Percentiles rank a stretch among this genome's conserved stretches.
These are phyloP conservation scores for Lithosia quadra DNA, from an alignment of 2,888 invertebrate species.

Conservation along the genomic window DNA sequence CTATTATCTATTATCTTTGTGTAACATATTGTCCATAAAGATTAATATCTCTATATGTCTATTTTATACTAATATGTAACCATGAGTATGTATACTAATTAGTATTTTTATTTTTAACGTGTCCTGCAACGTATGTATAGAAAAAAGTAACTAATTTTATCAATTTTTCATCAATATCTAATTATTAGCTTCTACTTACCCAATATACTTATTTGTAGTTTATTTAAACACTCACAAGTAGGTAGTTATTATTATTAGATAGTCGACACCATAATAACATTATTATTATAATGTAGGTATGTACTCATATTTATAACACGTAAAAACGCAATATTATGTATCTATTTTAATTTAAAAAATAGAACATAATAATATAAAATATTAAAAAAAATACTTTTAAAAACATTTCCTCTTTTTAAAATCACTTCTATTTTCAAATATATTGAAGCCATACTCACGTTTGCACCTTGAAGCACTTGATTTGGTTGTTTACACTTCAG, in stretches of 20 bases:
- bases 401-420: background rate
- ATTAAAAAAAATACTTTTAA: background rate
- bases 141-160: conserved; percentile 29
- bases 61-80: conserved; percentile 8
- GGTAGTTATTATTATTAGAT: conserved; percentile 5
- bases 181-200: conserved; percentile 9
- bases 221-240: background rate
- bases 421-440: conserved; percentile 10
- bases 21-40: background rate
- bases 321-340: background rate
- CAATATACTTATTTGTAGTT: conserved; percentile 4
- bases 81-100: conserved; percentile 21
- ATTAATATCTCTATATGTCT: background rate
- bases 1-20: background rate
- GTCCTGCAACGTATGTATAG: conserved; percentile 30
- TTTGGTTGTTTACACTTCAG: conserved; percentile 21
- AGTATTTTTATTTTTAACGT: conserved; percentile 24
- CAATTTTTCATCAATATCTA: background rate
- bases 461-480: conserved; percentile 15
- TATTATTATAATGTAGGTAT: background rate
- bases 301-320: background rate
- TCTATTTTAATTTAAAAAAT: background rate
- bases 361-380: background rate
- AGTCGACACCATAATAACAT: background rate
- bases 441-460: conserved; percentile 20